Evolutionary conservation across 2,797 vertebrate species (phyloP).

Genomic region (Sternotherus odoratus): DNA sequence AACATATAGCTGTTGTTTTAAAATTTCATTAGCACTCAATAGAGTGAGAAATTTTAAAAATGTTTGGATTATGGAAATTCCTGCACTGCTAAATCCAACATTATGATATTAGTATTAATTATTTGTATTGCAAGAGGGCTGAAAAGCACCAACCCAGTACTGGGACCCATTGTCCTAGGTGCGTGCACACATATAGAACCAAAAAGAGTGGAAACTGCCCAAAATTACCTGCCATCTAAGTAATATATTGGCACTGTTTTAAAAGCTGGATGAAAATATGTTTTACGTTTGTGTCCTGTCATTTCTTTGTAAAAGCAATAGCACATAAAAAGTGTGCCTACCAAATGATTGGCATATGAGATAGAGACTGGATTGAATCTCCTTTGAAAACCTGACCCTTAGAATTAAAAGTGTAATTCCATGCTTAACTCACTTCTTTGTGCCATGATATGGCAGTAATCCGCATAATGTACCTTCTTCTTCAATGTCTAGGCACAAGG

Average conservation of each 20-base stretch:
- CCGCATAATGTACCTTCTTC: not conserved
- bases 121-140: not conserved
- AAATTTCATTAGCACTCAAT: not conserved
- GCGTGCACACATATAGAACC: not conserved
- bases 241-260: not conserved
- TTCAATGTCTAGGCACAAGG: not conserved
- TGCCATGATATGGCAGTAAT: not conserved
- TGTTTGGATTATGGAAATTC: not conserved
- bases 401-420: not conserved
- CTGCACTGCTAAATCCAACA: not conserved
- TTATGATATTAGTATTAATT: not conserved
- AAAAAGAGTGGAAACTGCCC: not conserved
- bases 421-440: not conserved
- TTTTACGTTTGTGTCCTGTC: not conserved
- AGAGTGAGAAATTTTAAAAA: not conserved
- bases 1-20: not conserved
- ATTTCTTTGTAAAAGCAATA: not conserved
- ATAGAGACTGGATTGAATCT: not conserved
- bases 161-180: accelerated
- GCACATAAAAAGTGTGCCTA: not conserved
- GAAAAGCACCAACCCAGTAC: not conserved
- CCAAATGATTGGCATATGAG: not conserved
- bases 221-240: not conserved
- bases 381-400: not conserved
- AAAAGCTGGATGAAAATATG: not conserved